A percentile compares a stretch with the other conserved stretches of the same genome.
Evolutionary conservation across 2,797 vertebrate species (phyloP).

Genomic region (Leptodactylus fallax): DNA sequence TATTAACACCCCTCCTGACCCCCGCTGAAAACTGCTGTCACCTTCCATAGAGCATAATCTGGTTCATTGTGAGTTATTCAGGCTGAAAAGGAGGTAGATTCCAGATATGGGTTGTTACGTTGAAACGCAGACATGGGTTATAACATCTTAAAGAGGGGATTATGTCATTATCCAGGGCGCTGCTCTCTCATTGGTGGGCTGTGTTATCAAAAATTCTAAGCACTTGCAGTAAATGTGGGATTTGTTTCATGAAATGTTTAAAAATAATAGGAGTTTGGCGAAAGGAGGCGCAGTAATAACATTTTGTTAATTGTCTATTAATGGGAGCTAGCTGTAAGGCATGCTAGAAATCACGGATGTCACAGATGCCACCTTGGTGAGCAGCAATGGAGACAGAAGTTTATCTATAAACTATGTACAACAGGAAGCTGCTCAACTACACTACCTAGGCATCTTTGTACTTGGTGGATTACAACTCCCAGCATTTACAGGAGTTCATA

Average conservation of each 20-base stretch:
- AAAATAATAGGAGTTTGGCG: neutral
- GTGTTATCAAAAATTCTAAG: neutral
- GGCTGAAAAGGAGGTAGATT: neutral
- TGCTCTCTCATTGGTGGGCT: neutral
- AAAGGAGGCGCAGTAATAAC: neutral
- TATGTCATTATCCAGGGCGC: neutral
- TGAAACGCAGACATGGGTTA: neutral
- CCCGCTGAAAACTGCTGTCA: constrained; percentile 2
- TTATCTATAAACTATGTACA: too few species aligned
- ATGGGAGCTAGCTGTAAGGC: neutral
- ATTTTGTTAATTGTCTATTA: neutral
- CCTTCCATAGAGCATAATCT: constrained; percentile 16
- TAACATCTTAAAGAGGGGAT: neutral
- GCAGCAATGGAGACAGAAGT: neutral
- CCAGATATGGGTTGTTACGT: neutral
- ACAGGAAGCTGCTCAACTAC: too few species aligned
- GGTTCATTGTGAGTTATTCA: neutral
- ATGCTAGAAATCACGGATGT: neutral
- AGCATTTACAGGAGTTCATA: neutral
- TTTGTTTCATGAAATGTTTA: neutral
- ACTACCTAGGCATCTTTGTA: too few species aligned
- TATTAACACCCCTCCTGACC: constrained; percentile 8
- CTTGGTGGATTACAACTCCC: neutral
- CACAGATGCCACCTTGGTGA: neutral
- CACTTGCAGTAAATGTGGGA: neutral